Evolutionary conservation across 2,113 vertebrate species (phyloP), one percentile per base, ranked within the genome.

Genomic region (Malurus melanocephalus): DNA sequence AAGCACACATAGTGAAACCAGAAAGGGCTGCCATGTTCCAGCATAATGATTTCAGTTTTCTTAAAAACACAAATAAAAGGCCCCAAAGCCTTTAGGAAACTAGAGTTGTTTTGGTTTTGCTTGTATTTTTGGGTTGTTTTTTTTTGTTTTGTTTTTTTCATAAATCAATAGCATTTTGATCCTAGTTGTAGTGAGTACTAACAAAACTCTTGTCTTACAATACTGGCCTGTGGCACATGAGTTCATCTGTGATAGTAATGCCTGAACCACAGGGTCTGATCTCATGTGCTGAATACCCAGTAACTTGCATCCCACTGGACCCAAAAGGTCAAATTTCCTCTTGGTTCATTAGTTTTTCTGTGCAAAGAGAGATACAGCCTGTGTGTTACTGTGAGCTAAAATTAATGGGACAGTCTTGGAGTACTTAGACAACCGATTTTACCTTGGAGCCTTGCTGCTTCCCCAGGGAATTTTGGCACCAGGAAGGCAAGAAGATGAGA

Each of bases 161-260:
- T 80, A 71, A 73, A 81, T 92, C 72, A 85, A 83, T 71, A 87
- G 40, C n/a, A 57, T 82, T 90, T 89, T 87, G 32, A 33, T 88
- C 69, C 57, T 62, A 43, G 35, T 56, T 80, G 38, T 52, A 85
- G 49, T 23, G 46, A 59, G 27, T 35, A 35, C 33, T 77, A 49
- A 59, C n/a, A 42, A 77, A 94, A 57, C 40, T 65, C 52, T 64
- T 60, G 18, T 43, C 64, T 79, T 56, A 46, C 72, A 51, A 49
- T 49, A 42, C 13, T 42, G 35, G 38, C 65, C 61, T 55, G 46
- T 73, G 14, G 72, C 52, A 62, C 33, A 9, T 38, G 27, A 18
- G 38, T 75, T 76, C 38, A 20, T 35, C 45, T 79, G 26, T 40
- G 32, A 55, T 27, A 22, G 35, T 38, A 38, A 20, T 1, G 3